Conservation (phyloP, 2,888 invertebrate genomes). For the Pherbina coryleti region DNA sequence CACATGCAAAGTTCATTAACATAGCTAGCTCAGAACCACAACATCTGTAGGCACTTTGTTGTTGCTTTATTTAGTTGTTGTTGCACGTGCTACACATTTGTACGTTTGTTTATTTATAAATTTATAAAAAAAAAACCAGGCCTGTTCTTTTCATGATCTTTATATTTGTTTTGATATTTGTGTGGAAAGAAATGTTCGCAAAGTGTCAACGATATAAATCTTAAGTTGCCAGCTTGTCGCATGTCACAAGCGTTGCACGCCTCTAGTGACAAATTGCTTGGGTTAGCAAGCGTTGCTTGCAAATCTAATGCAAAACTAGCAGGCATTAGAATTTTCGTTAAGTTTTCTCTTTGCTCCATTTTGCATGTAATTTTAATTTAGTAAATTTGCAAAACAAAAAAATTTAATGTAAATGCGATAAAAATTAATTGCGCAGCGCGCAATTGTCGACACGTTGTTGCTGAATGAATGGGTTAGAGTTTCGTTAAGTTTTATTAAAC, state of each 20-base stretch:
- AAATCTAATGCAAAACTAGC: not conserved
- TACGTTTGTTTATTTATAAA: conserved; percentile 24
- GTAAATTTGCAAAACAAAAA: conserved; percentile 14
- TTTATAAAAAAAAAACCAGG: not conserved
- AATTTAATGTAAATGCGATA: conserved; percentile 58
- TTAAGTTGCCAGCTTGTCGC: conserved; percentile 14
- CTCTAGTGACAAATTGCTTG: conserved; percentile 15
- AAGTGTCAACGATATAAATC: conserved; percentile 15
- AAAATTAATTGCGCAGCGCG: conserved; percentile 67
- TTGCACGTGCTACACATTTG: conserved; percentile 29
- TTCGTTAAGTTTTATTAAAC: conserved; percentile 18
- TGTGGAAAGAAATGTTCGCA: not conserved
- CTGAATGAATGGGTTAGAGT: not conserved
- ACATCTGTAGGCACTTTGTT: conserved; percentile 15
- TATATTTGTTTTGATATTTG: not conserved
- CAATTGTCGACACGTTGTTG: not conserved
- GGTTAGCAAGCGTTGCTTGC: not conserved
- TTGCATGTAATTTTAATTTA: conserved; percentile 6
- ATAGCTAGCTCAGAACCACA: not conserved
- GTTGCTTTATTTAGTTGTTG: conserved; percentile 1
- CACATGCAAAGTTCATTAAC: conserved; percentile 15
- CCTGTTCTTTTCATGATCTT: not conserved
- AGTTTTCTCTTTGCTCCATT: not conserved
- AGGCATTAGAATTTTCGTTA: not conserved
- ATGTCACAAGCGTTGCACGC: conserved; percentile 14